Percentiles rank a stretch among this genome's conserved stretches.
These are phyloP conservation scores for Gymnocephalus cernua DNA, from an alignment of 2,113 vertebrate species.

Conservation along the genomic window DNA sequence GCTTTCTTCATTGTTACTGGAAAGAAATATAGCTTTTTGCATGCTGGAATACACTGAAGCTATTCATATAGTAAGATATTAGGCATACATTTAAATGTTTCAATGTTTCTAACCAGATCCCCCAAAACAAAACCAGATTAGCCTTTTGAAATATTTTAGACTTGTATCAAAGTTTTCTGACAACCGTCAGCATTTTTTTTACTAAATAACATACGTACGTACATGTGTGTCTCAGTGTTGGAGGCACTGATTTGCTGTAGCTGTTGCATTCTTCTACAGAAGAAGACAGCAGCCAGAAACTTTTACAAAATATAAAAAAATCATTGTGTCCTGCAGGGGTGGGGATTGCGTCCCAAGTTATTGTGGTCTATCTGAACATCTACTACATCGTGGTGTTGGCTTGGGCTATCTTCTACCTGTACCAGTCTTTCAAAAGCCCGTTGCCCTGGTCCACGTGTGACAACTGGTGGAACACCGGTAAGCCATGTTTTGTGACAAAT, in stretches of 20 bases:
- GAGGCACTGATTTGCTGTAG: too few species aligned
- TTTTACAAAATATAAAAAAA: not conserved
- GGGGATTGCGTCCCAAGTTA: constrained; percentile 90
- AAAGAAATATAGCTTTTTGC: not conserved
- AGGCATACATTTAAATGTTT: too few species aligned
- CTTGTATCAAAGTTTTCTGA: too few species aligned
- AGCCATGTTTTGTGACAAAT: not conserved
- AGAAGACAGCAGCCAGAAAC: not conserved
- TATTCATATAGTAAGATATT: too few species aligned
- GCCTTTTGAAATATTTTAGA: too few species aligned
- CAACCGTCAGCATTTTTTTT: too few species aligned
- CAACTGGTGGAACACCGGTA: constrained; percentile 94
- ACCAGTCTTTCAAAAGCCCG: constrained; percentile 87
- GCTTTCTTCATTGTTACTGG: not conserved
- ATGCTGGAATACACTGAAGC: not conserved
- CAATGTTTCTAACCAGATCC: not conserved
- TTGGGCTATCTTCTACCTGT: constrained; percentile 93
- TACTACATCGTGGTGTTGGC: constrained; percentile 94
- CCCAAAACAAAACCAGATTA: not conserved
- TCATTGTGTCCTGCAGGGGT: constrained; percentile 83
- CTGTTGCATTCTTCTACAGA: too few species aligned
- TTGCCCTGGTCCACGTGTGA: constrained; percentile 92
- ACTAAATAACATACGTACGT: not conserved
- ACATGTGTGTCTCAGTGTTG: not conserved
- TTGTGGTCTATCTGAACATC: constrained; percentile 89